These are phyloP conservation scores for Drosophila lini DNA, from an alignment of 1,140 invertebrate species.

Conservation along the genomic window DNA sequence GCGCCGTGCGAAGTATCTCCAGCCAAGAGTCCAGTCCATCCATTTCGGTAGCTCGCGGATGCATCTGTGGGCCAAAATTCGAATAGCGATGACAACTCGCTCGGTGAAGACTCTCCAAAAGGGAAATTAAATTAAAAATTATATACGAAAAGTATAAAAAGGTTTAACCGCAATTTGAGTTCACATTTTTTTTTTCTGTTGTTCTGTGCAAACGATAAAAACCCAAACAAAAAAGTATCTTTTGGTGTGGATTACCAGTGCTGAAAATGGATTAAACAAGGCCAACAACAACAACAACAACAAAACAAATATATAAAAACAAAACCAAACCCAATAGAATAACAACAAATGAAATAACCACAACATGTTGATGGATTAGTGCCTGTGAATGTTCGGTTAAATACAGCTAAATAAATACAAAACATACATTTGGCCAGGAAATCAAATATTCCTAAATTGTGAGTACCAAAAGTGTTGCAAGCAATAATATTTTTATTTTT, in stretches of 20 bases:
- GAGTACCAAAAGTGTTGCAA: constrained; percentile 13
- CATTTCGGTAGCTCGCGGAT: constrained; percentile 22
- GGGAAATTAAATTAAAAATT: neutral
- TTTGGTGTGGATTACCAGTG: constrained; percentile 73
- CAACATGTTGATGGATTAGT: constrained; percentile 33
- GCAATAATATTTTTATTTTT: neutral
- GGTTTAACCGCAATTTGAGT: constrained; percentile 7
- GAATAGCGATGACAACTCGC: constrained; percentile 8
- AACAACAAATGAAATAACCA: constrained; percentile 1
- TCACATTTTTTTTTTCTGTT: constrained; percentile 32
- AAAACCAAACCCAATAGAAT: constrained; percentile 2
- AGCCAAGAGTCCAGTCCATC: neutral
- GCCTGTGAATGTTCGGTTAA: constrained; percentile 19
- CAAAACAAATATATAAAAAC: constrained; percentile 2
- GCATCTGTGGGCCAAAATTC: neutral
- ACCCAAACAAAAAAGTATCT: constrained; percentile 27
- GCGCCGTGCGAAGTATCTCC: neutral
- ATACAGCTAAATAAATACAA: constrained; percentile 7
- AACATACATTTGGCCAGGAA: neutral
- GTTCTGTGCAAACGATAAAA: constrained; percentile 26
- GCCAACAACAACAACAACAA: neutral
- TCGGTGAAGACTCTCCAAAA: neutral
- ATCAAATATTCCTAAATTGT: constrained; percentile 12
- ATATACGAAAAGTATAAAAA: neutral
- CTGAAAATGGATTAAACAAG: constrained; percentile 41